phyloP scores from a whole-genome alignment of 2,797 vertebrate species.

The Fringilla coelebs region DNA sequence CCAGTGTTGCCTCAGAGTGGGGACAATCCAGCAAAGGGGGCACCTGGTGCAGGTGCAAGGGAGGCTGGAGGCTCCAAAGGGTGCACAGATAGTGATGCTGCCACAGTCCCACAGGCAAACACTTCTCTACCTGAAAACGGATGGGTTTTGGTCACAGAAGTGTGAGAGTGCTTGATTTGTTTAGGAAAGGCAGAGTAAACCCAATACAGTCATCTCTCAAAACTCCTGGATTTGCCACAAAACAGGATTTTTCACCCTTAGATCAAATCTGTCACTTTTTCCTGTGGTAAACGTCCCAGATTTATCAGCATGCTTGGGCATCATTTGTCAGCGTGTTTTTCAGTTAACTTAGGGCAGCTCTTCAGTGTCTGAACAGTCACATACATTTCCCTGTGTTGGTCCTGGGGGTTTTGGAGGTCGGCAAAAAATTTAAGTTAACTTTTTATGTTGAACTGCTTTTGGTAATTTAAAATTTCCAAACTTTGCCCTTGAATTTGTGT shows the following conservation, averaged over 20 bases:
- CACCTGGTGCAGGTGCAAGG: neutral
- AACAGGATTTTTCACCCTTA: neutral
- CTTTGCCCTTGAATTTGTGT: neutral
- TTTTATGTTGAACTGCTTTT: neutral
- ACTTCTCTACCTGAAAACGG: neutral
- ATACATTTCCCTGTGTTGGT: neutral
- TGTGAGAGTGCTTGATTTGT: neutral
- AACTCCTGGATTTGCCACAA: neutral
- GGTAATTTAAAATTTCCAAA: neutral
- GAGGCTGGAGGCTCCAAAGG: neutral
- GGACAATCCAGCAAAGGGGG: neutral
- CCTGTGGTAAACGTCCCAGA: neutral
- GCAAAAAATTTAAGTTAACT: neutral
- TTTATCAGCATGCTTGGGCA: neutral
- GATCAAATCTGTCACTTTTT: neutral
- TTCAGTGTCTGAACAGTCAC: neutral
- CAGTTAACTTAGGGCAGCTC: neutral
- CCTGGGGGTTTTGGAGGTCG: neutral
- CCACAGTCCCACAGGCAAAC: neutral
- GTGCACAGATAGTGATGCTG: neutral
- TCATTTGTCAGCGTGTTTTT: neutral
- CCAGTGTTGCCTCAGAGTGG: accelerated
- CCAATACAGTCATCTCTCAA: neutral
- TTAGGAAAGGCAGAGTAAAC: neutral
- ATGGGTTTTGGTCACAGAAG: neutral